A percentile compares a stretch with the other conserved stretches of the same genome.
phyloP scores from a whole-genome alignment of 2,113 vertebrate genomes.

The Ceyx cyanopectus region DNA sequence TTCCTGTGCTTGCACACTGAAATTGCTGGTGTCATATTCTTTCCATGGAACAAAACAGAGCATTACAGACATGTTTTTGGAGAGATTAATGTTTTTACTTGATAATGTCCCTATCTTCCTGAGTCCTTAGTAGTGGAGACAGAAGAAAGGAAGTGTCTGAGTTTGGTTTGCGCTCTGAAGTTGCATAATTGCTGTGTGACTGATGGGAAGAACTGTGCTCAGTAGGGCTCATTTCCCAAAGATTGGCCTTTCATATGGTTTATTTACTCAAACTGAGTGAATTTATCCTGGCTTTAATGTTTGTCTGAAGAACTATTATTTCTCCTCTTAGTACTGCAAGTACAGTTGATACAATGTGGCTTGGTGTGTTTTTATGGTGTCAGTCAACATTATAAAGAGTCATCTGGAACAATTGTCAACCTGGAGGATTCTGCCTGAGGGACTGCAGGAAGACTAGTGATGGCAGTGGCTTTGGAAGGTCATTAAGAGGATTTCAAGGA shows the following conservation, averaged over 20 bases:
- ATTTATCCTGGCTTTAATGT: conserved; percentile 20
- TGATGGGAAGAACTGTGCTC: conserved; percentile 37
- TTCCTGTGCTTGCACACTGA: conserved; percentile 72
- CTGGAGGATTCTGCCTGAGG: neutral
- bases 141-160: conserved; percentile 19
- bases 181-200: conserved; percentile 58
- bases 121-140: neutral
- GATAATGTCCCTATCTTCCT: conserved; percentile 42
- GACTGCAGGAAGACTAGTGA: neutral
- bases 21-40: conserved; percentile 82
- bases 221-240: conserved; percentile 20
- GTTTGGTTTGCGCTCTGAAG: conserved; percentile 37
- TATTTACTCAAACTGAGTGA: conserved; percentile 39
- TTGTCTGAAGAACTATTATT: conserved; percentile 12
- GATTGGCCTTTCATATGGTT: neutral
- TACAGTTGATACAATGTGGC: neutral
- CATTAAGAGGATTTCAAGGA: conserved; percentile 54
- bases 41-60: conserved; percentile 77
- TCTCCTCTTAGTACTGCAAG: neutral
- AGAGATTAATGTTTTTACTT: conserved; percentile 67
- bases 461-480: neutral
- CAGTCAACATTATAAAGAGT: neutral
- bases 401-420: neutral
- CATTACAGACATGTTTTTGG: conserved; percentile 38
- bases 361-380: neutral